Conservation (phyloP, 2,797 vertebrate species). For the Cryptoblepharus egeriae region DNA sequence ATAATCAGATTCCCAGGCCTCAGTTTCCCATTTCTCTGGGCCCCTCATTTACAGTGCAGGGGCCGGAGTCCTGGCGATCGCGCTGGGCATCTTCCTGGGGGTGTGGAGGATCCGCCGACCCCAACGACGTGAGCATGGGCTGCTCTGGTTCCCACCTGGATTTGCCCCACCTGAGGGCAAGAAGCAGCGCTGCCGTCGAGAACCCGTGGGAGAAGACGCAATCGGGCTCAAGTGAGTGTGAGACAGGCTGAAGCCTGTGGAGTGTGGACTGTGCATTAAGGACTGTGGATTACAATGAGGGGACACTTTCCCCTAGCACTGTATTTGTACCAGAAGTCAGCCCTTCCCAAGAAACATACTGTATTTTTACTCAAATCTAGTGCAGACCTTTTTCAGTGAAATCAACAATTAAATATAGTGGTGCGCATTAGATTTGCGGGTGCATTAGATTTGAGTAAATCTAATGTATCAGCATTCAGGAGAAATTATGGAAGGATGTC, state of each 20-base stretch:
- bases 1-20: constrained; percentile 71
- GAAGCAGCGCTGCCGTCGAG: constrained; percentile 80
- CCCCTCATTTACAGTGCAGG: constrained; percentile 75
- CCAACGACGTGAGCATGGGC: constrained; percentile 66
- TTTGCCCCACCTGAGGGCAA: constrained; percentile 69
- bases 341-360: too few species aligned
- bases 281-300: too few species aligned
- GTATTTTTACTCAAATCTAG: too few species aligned
- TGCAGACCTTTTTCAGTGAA: too few species aligned
- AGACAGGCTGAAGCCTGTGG: fast-evolving
- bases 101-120: constrained; percentile 75
- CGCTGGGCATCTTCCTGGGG: constrained; percentile 75
- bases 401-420: too few species aligned
- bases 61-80: constrained; percentile 74
- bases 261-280: too few species aligned
- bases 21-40: constrained; percentile 74
- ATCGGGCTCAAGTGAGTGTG: constrained; percentile 85
- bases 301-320: too few species aligned
- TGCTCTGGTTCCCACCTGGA: constrained; percentile 75
- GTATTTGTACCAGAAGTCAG: too few species aligned
- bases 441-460: too few species aligned
- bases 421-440: too few species aligned
- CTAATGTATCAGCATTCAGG: too few species aligned
- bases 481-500: too few species aligned
- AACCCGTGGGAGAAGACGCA: constrained; percentile 90